phyloP scores from a whole-genome alignment of 2,888 invertebrate species.

The Acronicta psi region DNA sequence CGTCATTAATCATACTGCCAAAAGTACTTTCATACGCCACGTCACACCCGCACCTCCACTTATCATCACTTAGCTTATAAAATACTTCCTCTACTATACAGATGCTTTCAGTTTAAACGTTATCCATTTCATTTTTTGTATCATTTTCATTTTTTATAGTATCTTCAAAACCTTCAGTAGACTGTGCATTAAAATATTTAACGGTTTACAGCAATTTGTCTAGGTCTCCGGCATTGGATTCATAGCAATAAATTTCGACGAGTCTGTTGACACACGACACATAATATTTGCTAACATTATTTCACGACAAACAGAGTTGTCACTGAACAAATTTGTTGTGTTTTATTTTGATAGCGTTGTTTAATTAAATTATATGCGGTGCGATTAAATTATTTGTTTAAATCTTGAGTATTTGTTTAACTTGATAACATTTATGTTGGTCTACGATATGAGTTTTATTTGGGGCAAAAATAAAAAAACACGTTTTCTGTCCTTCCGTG shows the following conservation, averaged over 20 bases:
- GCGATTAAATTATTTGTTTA: conserved; percentile 78
- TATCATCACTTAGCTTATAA: conserved; percentile 37
- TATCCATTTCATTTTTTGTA: conserved; percentile 41
- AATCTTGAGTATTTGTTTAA: conserved; percentile 66
- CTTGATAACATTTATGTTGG: conserved; percentile 67
- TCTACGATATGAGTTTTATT: conserved; percentile 69
- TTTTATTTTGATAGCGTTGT: conserved; percentile 79
- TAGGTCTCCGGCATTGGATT: conserved; percentile 62
- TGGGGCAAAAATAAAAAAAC: conserved; percentile 71
- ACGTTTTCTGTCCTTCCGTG: conserved; percentile 50
- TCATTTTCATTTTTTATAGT: conserved; percentile 10
- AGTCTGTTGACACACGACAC: conserved; percentile 71
- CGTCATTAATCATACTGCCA: conserved; percentile 74
- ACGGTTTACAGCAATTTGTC: conserved; percentile 33
- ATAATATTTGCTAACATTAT: conserved; percentile 82
- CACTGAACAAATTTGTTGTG: conserved; percentile 81
- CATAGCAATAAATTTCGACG: conserved; percentile 78
- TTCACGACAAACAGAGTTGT: conserved; percentile 77
- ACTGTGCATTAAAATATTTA: conserved; percentile 13
- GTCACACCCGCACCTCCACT: conserved; percentile 57
- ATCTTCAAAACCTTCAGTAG: conserved; percentile 24
- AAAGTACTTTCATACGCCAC: conserved; percentile 66
- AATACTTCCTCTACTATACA: conserved; percentile 21
- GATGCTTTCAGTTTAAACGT: conserved; percentile 16
- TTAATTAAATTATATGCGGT: conserved; percentile 74